Base-by-base conservation (phyloP, 2,113 vertebrate genomes). In the Dendrocopos noguchii region DNA sequence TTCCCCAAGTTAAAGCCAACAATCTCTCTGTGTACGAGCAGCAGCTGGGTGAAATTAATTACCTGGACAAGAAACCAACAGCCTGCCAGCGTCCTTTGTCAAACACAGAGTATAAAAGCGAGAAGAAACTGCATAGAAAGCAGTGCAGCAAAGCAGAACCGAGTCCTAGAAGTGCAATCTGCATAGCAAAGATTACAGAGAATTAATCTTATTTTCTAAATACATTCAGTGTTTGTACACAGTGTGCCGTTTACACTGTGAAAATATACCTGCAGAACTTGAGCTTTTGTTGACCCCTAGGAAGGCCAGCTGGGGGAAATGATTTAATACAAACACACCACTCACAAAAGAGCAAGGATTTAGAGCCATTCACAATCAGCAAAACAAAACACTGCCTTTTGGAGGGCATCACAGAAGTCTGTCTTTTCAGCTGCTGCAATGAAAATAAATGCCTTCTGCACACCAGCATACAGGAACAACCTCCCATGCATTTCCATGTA, bases 371-470 rank as follows among this genome's bases (percentile, higher is more conserved):
- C 63, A 44, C 3, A 7, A 28, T 4, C 71, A 74, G 53, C 78
- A 81, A 84, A 94, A 59, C 34, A 89, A 92, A 91, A 29, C 27
- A 44, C 22, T 74, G 79, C 39, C 42, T 85, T 91, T 64, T 85
- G 64, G 92, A 91, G 56, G 78, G 75, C 75, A 85, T 60, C 84
- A 71, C 2, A 74, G 59, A 60, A 76, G 66, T 59, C 75, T 36
- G 39, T 67, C 80, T 83, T 89, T 95, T 74, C 68, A 92, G n/a
- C 22, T 36, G 52, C 79, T 88, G 82, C 80, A 94, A 87, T 77
- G 87, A 87, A 95, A 96, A 87, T 65, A 86, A 82, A 95, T 80
- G 72, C 21, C 27, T 84, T 68, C 88, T 72, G 77, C 78, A 89
- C 80, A 92, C 73, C 84, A 87, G 74, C 71, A 78, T 47, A 73